These are phyloP conservation scores for Apodemus sylvaticus DNA, from an alignment of 2,113 vertebrate genomes.

Conservation along the genomic window DNA sequence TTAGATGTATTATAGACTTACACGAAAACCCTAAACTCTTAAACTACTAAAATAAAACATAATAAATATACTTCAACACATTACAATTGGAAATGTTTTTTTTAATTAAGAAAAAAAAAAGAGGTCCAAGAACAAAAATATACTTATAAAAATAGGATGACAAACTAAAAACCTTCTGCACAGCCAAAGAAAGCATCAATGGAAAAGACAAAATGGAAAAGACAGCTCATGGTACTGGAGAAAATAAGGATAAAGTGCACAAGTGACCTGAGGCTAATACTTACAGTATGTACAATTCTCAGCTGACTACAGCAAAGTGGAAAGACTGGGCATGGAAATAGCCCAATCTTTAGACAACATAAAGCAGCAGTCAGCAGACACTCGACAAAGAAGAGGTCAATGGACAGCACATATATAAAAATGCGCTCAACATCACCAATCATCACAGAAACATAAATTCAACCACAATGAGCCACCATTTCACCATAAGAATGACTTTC, in stretches of 20 bases:
- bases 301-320: not conserved
- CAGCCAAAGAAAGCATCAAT: not conserved
- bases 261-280: too few species aligned
- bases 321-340: not conserved
- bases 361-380: not conserved
- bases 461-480: not conserved
- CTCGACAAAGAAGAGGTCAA: not conserved
- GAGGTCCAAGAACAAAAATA: not conserved
- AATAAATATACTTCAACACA: not conserved
- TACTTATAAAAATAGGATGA: not conserved
- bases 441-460: not conserved
- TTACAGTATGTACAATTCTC: not conserved
- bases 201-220: too few species aligned
- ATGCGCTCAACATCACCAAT: not conserved
- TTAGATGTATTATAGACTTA: not conserved
- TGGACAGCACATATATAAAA: not conserved
- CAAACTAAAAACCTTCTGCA: not conserved
- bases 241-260: not conserved
- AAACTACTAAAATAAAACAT: not conserved
- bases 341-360: not conserved
- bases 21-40: not conserved
- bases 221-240: not conserved
- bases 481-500: not conserved
- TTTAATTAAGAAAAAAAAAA: not conserved
- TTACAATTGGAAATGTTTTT: not conserved